A percentile compares a stretch with the other conserved stretches of the same genome.
These are phyloP conservation scores for Aptenodytes patagonicus DNA, from an alignment of 2,113 vertebrate species.

Conservation along the genomic window DNA sequence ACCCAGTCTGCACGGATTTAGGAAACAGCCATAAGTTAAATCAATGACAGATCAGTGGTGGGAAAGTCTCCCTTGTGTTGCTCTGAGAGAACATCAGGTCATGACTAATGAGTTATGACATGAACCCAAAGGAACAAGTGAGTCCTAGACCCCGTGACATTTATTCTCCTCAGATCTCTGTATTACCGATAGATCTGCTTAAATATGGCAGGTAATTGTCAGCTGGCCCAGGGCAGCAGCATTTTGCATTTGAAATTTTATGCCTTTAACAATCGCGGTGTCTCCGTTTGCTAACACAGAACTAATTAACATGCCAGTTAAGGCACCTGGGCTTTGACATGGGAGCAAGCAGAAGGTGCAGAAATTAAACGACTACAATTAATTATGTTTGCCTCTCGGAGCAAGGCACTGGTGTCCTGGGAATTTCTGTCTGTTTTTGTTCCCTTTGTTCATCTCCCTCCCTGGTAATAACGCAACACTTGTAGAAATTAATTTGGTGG, in stretches of 20 bases:
- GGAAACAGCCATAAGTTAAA: background rate
- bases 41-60: background rate
- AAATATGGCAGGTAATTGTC: background rate
- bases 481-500: conserved; percentile 58
- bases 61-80: background rate
- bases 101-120: background rate
- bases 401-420: background rate
- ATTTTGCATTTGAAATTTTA: background rate
- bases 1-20: background rate
- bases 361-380: conserved; percentile 62
- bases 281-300: background rate
- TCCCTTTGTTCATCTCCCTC: conserved; percentile 37
- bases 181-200: background rate
- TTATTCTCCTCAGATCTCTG: background rate
- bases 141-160: background rate
- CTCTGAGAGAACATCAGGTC: background rate
- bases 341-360: conserved; percentile 17
- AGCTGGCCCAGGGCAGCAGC: background rate
- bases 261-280: background rate
- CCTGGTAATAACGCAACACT: background rate
- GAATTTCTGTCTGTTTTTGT: background rate
- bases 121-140: background rate
- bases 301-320: conserved; percentile 49
- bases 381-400: conserved; percentile 31
- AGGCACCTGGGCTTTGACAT: conserved; percentile 52